Conservation (phyloP, 2,797 vertebrate genomes). For the Acanthiza pusilla region DNA sequence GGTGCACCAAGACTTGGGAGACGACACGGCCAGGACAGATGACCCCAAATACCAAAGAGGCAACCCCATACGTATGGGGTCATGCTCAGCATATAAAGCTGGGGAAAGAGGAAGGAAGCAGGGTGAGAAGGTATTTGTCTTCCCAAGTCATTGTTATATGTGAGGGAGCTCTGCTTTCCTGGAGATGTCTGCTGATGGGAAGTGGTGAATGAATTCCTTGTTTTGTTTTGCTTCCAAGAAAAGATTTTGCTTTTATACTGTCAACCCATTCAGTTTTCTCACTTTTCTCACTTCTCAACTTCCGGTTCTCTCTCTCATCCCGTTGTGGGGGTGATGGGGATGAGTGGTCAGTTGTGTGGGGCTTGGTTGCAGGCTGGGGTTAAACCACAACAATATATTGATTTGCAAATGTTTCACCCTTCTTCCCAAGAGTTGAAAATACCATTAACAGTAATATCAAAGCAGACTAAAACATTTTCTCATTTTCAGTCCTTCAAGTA, state of each 20-base stretch:
- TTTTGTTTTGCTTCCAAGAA: background rate
- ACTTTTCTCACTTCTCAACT: background rate
- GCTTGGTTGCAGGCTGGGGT: background rate
- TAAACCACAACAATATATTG: background rate
- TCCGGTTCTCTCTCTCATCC: background rate
- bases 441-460: background rate
- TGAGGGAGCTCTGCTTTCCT: background rate
- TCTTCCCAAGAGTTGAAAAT: background rate
- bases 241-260: background rate
- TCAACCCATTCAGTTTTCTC: background rate
- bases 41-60: background rate
- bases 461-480: background rate
- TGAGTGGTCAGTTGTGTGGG: background rate
- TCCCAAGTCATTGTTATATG: accelerated
- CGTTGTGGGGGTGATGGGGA: accelerated
- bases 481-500: background rate
- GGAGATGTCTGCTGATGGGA: background rate
- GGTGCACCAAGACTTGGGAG: accelerated
- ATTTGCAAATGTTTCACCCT: background rate
- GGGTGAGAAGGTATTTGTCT: background rate
- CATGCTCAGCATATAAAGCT: background rate
- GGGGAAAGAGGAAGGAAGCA: background rate
- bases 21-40: background rate
- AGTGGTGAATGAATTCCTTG: background rate
- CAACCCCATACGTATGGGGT: no score